phyloP scores from a whole-genome alignment of 2,888 invertebrate genomes.

The Plutella xylostella region DNA sequence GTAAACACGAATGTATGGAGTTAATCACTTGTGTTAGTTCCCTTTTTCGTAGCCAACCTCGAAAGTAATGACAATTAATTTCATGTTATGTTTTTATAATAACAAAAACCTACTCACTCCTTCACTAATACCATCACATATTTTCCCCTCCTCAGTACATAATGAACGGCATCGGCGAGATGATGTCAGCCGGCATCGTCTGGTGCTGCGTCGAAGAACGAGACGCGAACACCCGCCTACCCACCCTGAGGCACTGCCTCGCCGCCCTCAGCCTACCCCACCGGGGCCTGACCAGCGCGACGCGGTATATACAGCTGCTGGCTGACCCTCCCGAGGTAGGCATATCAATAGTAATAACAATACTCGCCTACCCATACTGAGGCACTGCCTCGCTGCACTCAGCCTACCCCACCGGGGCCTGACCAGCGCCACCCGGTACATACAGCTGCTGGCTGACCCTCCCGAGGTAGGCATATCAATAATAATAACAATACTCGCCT shows the following conservation, averaged over 20 bases:
- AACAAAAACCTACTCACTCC: no score
- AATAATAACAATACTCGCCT: no score
- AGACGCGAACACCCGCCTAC: slow-evolving; percentile 27
- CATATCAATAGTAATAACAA: no score
- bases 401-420: slow-evolving; percentile 62
- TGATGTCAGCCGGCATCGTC: slow-evolving; percentile 77
- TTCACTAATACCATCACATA: no score
- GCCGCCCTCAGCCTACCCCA: slow-evolving; percentile 53
- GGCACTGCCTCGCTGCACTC: slow-evolving; percentile 57
- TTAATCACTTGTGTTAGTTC: no score
- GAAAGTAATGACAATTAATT: no score
- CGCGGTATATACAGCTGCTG: slow-evolving; percentile 89
- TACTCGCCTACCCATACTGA: slow-evolving; percentile 39
- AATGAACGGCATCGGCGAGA: slow-evolving; percentile 89
- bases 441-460: slow-evolving; percentile 84
- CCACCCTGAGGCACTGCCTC: slow-evolving; percentile 50
- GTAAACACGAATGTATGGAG: no score
- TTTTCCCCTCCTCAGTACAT: slow-evolving; percentile 76
- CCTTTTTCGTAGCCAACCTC: no score
- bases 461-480: slow-evolving; percentile 83
- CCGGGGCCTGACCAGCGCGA: slow-evolving; percentile 82
- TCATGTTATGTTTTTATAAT: no score
- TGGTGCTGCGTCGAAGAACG: slow-evolving; percentile 30
- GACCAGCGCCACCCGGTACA: slow-evolving; percentile 90
- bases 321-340: slow-evolving; percentile 83